phyloP scores from a whole-genome alignment of 2,888 invertebrate genomes.

The Caradrina kadenii region DNA sequence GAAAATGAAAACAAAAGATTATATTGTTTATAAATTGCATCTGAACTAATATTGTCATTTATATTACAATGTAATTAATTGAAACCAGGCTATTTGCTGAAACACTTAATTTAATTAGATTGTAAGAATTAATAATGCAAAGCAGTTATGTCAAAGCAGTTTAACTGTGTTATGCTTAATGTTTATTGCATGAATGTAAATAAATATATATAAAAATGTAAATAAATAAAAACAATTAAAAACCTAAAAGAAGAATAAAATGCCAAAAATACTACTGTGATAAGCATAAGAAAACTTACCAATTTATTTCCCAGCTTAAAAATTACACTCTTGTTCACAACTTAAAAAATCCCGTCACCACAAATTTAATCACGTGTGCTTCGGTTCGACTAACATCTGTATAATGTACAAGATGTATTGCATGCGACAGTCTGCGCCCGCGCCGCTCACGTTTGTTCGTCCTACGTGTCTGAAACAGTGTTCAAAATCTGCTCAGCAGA shows the following conservation, averaged over 20 bases:
- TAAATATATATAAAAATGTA: not conserved
- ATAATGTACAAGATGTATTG: slow-evolving; percentile 47
- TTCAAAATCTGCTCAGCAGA: slow-evolving; percentile 53
- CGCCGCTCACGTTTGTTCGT: slow-evolving; percentile 67
- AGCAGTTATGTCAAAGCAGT: not conserved
- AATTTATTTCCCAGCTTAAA: slow-evolving; percentile 21
- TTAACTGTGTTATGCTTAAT: not conserved
- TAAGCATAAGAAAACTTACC: slow-evolving; percentile 33
- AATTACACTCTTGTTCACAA: slow-evolving; percentile 50
- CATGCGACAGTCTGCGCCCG: slow-evolving; percentile 37
- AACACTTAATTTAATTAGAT: not conserved
- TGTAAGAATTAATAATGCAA: not conserved
- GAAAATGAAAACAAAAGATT: too few relatives aligned
- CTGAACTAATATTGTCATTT: too few relatives aligned
- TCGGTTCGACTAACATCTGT: slow-evolving; percentile 44
- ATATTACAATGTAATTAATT: too few relatives aligned
- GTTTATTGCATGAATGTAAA: not conserved
- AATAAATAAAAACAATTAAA: not conserved
- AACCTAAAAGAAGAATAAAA: not conserved
- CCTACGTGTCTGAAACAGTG: slow-evolving; percentile 61
- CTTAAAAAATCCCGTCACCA: slow-evolving; percentile 40
- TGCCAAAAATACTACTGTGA: not conserved
- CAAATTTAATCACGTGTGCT: slow-evolving; percentile 46
- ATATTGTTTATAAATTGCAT: too few relatives aligned
- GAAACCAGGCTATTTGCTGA: too few relatives aligned